Evolutionary conservation across 2,797 vertebrate genomes (phyloP).

Genomic region (Danio aesculapii): DNA sequence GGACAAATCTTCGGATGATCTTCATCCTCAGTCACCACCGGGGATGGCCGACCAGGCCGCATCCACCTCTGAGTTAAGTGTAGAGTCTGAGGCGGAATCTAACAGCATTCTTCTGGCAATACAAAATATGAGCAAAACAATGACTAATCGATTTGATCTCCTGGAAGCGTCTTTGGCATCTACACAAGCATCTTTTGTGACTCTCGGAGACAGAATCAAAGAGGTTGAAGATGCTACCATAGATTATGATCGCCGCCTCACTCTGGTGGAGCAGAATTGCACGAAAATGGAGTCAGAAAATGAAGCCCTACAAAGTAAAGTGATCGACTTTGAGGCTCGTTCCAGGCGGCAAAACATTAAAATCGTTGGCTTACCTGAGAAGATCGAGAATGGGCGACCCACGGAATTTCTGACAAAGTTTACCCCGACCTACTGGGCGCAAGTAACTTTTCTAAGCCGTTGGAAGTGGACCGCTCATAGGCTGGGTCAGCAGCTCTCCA

Average conservation of each 20-base stretch:
- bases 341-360: constrained; percentile 43
- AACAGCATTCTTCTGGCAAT: constrained; percentile 4
- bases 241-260: not conserved
- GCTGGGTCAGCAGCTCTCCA: too few species aligned
- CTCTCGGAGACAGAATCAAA: not conserved
- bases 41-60: not conserved
- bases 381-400: constrained; percentile 1
- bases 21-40: not conserved
- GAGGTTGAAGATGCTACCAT: not conserved
- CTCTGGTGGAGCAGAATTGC: not conserved
- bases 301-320: not conserved
- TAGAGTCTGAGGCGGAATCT: not conserved
- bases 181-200: not conserved
- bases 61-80: not conserved
- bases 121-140: constrained; percentile 21
- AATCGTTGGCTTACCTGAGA: constrained; percentile 33
- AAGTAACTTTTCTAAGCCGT: constrained; percentile 1
- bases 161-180: not conserved
- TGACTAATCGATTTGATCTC: constrained; percentile 17
- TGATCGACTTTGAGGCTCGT: not conserved
- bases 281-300: not conserved
- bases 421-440: not conserved
- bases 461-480: not conserved
- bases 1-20: not conserved
- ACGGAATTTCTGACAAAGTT: not conserved